These are phyloP conservation scores for Tenebrosternarchus preto DNA, from an alignment of 2,113 vertebrate species.

Conservation along the genomic window DNA sequence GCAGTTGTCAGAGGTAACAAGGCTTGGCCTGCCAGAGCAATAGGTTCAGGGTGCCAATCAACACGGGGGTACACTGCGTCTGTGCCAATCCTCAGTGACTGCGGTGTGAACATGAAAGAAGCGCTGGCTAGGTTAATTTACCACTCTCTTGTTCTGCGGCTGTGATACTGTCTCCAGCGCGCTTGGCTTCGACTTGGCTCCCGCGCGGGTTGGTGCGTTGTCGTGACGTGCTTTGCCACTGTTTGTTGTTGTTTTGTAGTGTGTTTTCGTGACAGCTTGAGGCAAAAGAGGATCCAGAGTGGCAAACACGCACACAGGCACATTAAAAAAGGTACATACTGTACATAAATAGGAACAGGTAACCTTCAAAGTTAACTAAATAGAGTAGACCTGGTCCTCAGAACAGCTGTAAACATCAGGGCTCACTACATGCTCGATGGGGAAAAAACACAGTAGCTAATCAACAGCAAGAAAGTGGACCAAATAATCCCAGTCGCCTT, in stretches of 20 bases:
- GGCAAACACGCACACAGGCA: not conserved
- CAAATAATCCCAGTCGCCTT: not conserved
- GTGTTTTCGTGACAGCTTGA: conserved; percentile 5
- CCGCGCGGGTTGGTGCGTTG: not conserved
- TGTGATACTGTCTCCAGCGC: not conserved
- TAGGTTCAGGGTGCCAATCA: conserved; percentile 78
- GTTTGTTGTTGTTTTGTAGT: conserved; percentile 23
- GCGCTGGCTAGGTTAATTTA: conserved; percentile 73
- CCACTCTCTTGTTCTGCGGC: conserved; percentile 59
- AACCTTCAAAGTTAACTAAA: conserved; percentile 9
- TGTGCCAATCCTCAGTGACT: conserved; percentile 76
- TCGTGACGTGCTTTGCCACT: not conserved
- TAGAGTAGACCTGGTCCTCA: not conserved
- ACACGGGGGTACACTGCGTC: conserved; percentile 80
- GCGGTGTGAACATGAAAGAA: conserved; percentile 81
- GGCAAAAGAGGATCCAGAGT: conserved; percentile 17
- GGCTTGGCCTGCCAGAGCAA: conserved; percentile 34
- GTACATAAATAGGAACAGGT: not conserved
- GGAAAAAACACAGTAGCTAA: not conserved
- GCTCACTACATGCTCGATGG: not conserved
- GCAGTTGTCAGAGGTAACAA: conserved; percentile 54
- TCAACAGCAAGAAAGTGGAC: not conserved
- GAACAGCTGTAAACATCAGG: not conserved
- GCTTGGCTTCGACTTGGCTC: not conserved
- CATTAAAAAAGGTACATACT: conserved; percentile 1